These are phyloP conservation scores for Gonocerus acuteangulatus DNA, from an alignment of 2,888 invertebrate species.

Conservation along the genomic window DNA sequence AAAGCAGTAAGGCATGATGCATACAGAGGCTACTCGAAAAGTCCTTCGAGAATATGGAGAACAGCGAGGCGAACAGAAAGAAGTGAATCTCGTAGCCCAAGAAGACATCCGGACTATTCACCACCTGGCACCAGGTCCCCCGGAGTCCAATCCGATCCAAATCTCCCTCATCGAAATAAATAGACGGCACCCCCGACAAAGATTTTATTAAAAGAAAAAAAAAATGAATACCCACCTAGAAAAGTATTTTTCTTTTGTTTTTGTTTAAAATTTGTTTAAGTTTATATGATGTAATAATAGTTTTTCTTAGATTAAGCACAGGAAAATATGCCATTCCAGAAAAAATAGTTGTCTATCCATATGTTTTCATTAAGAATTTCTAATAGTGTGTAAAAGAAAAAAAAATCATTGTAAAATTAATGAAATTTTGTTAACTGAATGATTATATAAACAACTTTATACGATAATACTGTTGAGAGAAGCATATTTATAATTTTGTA, in stretches of 20 bases:
- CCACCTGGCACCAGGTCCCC: background rate
- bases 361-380: too few relatives aligned
- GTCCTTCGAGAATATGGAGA: background rate
- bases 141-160: background rate
- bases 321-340: too few relatives aligned
- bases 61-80: background rate
- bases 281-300: too few relatives aligned
- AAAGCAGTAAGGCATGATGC: background rate
- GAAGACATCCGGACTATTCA: background rate
- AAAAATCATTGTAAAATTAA: too few relatives aligned
- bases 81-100: background rate
- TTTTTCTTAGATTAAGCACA: too few relatives aligned
- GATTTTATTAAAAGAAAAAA: background rate
- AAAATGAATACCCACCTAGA: background rate
- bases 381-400: too few relatives aligned
- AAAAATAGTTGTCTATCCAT: too few relatives aligned
- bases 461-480: too few relatives aligned
- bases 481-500: too few relatives aligned
- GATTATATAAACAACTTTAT: too few relatives aligned
- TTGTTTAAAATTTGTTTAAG: too few relatives aligned
- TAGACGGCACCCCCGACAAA: background rate
- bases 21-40: conserved; percentile 13
- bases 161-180: background rate
- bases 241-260: background rate
- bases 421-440: too few relatives aligned